Conservation (phyloP, 2,113 vertebrate species). For the Xenopus borealis region DNA sequence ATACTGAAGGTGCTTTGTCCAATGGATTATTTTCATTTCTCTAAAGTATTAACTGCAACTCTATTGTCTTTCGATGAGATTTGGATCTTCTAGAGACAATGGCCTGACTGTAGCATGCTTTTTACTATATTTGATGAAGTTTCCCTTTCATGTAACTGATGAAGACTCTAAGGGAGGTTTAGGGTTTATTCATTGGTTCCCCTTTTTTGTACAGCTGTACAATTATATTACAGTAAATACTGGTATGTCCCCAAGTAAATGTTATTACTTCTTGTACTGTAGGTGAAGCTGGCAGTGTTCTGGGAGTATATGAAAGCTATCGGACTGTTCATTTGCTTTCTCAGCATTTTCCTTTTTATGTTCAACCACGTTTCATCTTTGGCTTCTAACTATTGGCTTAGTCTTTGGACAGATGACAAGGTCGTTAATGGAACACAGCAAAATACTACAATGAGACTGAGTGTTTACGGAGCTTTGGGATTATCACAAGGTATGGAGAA, state of each 20-base stretch:
- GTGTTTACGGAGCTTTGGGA: constrained; percentile 84
- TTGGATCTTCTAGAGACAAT: too few relatives aligned
- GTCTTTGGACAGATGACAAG: constrained; percentile 91
- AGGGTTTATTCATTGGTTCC: too few relatives aligned
- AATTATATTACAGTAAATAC: too few relatives aligned
- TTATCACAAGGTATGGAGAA: constrained; percentile 77
- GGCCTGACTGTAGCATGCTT: too few relatives aligned
- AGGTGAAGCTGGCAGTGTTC: constrained; percentile 90
- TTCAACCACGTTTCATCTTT: constrained; percentile 78
- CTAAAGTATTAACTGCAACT: too few relatives aligned
- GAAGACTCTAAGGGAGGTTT: too few relatives aligned
- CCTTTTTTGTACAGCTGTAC: too few relatives aligned
- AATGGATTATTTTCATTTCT: too few relatives aligned
- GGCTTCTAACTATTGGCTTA: constrained; percentile 93
- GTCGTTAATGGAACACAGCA: constrained; percentile 87
- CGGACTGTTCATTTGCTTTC: constrained; percentile 73
- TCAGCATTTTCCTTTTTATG: constrained; percentile 83
- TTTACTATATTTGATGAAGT: not conserved
- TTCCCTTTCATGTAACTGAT: constrained; percentile 2
- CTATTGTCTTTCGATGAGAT: too few relatives aligned
- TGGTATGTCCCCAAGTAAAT: not conserved
- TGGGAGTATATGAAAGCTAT: constrained; percentile 92
- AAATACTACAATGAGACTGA: constrained; percentile 72
- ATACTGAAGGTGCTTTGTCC: too few relatives aligned
- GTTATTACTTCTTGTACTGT: constrained; percentile 5